phyloP scores from a whole-genome alignment of 2,888 invertebrate genomes.

The Ennomos quercinarius region DNA sequence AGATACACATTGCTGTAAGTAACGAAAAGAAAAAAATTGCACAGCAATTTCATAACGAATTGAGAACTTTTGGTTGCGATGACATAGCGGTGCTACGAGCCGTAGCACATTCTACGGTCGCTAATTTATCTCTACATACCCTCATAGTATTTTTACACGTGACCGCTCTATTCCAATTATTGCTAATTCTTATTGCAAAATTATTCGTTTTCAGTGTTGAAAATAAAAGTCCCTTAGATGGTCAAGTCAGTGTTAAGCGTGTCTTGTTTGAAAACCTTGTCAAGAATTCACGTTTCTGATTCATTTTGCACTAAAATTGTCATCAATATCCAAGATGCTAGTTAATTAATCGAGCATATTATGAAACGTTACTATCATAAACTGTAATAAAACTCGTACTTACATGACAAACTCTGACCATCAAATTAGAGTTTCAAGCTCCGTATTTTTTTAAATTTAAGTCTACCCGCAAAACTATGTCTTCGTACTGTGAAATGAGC shows the following conservation, averaged over 20 bases:
- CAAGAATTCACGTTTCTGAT: too few species aligned
- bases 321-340: too few species aligned
- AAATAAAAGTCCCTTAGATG: too few species aligned
- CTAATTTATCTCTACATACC: conserved; percentile 12
- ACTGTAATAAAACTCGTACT: too few species aligned
- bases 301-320: too few species aligned
- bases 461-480: conserved; percentile 3
- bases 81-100: conserved; percentile 17
- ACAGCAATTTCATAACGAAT: not conserved
- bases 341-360: too few species aligned
- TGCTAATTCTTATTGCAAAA: conserved; percentile 4
- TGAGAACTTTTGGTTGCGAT: not conserved
- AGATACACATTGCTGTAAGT: conserved; percentile 35
- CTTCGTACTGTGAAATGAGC: conserved; percentile 32
- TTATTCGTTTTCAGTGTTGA: conserved; percentile 3
- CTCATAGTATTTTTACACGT: conserved; percentile 11
- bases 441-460: too few species aligned
- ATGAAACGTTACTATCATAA: too few species aligned
- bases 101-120: conserved; percentile 14
- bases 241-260: too few species aligned
- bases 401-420: too few species aligned
- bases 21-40: conserved; percentile 8
- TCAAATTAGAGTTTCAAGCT: too few species aligned
- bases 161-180: conserved; percentile 1
- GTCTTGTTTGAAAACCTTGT: too few species aligned